Base-by-base conservation (phyloP, 2,888 invertebrate species). In the Petrolisthes manimaculis region DNA sequence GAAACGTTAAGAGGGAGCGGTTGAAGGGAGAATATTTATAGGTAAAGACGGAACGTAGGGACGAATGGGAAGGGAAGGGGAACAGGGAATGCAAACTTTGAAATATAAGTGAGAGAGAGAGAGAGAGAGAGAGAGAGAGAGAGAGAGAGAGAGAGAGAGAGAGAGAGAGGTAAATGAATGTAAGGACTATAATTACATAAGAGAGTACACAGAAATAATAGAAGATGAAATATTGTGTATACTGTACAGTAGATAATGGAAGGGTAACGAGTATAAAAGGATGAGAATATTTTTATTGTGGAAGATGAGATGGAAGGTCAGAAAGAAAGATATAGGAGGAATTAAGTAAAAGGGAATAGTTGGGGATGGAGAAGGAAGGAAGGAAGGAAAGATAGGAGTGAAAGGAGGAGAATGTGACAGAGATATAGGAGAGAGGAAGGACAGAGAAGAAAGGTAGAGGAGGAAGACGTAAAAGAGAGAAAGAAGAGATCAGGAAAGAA, bases 81-180 rank as follows among this genome's bases (percentile, higher is more conserved):
- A 37, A 37, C 37, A 37, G 37, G 37, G 37, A 37, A 37, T 2
- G 37, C 0, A 37, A 37, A 37, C 37, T 37, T 37, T 37, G 37
- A 37, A 37, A 37, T 37, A 61, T 18, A 18, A 61, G 1, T 12
- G 61, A 61, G 61, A 61, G 61, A 61, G 61, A 61, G 61, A 61
- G 61, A 61, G 61, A 61, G 61, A 61, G 61, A 61, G 61, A 61
- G 61, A 61, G 61, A 61, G 61, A 61, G 61, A 61, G 61, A 61
- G 61, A 61, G 61, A 14, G 14, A 14, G 61, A 14, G 61, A 14
- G 8, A 61, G 61, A 61, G 14, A 14, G 6, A 14, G 8, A 9
- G 61, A 61, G 6, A 14, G 18, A 61, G 61, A 61, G 0, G 61
- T 61, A 9, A 61, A 18, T 61, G 3, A 2, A 61, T 0, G 2